Evolutionary conservation across 2,113 vertebrate species (phyloP), one percentile per base, ranked within the genome.

Genomic region (Microcebus jonahi): DNA sequence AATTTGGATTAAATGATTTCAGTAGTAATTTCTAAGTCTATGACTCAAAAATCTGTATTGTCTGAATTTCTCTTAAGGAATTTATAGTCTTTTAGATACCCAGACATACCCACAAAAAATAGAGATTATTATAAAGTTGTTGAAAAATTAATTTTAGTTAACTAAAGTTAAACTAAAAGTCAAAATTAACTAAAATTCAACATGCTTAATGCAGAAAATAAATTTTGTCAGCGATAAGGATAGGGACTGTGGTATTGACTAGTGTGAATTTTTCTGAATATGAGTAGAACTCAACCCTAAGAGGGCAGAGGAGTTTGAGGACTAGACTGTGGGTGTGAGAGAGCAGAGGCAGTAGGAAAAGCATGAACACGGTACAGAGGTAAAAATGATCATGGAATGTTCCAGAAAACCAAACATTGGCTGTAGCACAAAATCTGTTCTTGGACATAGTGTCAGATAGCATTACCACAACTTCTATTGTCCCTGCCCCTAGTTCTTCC

Each of bases 61-160:
- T 55, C 5, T 67, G 5, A 59, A 73, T 79, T 39, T 71, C 25
- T 86, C n/a, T 79, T 83, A 68, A 87, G 63, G 57, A 87, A 53
- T 81, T 70, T 77, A 36, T 4, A 65, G 61, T 91, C 45, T 77
- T 80, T 4, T 2, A 85, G 39, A 57, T 73, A 67, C 55, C 2
- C 83, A 93, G 77, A 70, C 29, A 53, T 45, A 29, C 18, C 71
- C 20, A 70, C 48, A n/a, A 68, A 75, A 88, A 86, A 65, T 86
- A 31, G 42, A 87, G 68, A 29, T 80, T 25, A 80, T 75, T 84
- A 34, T 53, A 96, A 45, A 81, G 61, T n/a, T 48, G 36, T 67
- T 71, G 18, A 88, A 94, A 90, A 67, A 87, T 61, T 81, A 86
- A 88, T 67, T 57, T 76, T 88, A 87, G n/a, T 75, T 80, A 50